These are phyloP conservation scores for Oryzias dopingdopingensis DNA, from an alignment of 2,797 vertebrate genomes.

Conservation along the genomic window DNA sequence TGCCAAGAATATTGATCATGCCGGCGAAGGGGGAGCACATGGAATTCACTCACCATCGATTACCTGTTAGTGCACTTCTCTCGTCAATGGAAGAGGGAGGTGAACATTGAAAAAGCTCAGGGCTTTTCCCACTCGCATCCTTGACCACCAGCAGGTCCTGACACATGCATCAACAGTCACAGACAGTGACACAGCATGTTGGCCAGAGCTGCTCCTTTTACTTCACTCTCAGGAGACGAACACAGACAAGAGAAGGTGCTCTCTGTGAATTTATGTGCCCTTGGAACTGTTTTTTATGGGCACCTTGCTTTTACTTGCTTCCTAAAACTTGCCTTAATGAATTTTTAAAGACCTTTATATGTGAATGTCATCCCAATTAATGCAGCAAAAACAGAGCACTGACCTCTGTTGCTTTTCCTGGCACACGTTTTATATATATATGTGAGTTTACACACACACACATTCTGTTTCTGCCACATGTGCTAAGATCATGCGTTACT, in stretches of 20 bases:
- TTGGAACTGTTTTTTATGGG: background rate
- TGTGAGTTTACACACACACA: slow-evolving; percentile 9
- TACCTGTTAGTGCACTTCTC: slow-evolving; percentile 80
- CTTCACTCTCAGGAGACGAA: slow-evolving; percentile 3
- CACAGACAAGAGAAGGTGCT: slow-evolving; percentile 1
- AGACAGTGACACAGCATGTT: slow-evolving; percentile 62
- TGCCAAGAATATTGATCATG: slow-evolving; percentile 84
- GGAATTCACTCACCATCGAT: slow-evolving; percentile 81
- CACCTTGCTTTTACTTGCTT: slow-evolving; percentile 8
- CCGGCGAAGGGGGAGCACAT: slow-evolving; percentile 64
- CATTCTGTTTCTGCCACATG: slow-evolving; percentile 20
- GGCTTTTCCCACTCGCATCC: slow-evolving; percentile 60
- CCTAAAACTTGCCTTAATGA: slow-evolving; percentile 8
- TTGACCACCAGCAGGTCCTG: slow-evolving; percentile 30
- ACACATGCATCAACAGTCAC: slow-evolving; percentile 25
- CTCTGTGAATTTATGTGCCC: background rate
- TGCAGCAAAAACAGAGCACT: slow-evolving; percentile 24
- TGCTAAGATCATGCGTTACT: slow-evolving; percentile 24
- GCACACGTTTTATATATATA: too few species aligned
- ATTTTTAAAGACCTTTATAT: slow-evolving; percentile 30
- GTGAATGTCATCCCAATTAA: slow-evolving; percentile 29
- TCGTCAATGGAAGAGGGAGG: slow-evolving; percentile 74
- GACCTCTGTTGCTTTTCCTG: slow-evolving; percentile 2
- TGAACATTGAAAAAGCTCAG: slow-evolving; percentile 61
- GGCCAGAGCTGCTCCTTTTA: slow-evolving; percentile 17